These are phyloP conservation scores for Globodera ellingtonae DNA, from an alignment of 1,140 invertebrate species.

Conservation along the genomic window DNA sequence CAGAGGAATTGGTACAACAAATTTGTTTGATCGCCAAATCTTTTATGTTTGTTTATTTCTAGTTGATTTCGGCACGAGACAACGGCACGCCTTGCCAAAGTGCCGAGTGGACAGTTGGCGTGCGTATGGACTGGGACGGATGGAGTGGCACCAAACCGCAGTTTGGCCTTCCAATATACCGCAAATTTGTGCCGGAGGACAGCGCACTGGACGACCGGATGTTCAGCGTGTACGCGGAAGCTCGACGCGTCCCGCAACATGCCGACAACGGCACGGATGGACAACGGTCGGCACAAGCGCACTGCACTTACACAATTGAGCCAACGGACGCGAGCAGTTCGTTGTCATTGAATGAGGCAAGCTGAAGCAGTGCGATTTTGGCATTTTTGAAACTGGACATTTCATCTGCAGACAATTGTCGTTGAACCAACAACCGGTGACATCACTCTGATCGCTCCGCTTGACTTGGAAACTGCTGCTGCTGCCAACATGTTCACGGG, in stretches of 20 bases:
- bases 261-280: too few relatives aligned
- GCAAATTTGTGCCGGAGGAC: slow-evolving; percentile 40
- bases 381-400: background rate
- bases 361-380: slow-evolving; percentile 23
- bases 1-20: background rate
- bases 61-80: slow-evolving; percentile 26
- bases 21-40: background rate
- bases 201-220: slow-evolving; percentile 15
- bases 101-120: slow-evolving; percentile 22
- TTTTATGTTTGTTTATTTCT: background rate
- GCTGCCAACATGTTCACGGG: background rate
- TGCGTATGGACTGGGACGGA: slow-evolving; percentile 25
- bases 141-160: slow-evolving; percentile 40
- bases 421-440: slow-evolving; percentile 46
- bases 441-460: slow-evolving; percentile 17
- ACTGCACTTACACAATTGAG: slow-evolving; percentile 33
- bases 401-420: background rate
- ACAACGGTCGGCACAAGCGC: background rate
- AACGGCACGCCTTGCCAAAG: slow-evolving; percentile 30
- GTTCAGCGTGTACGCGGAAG: slow-evolving; percentile 32
- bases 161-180: slow-evolving; percentile 39
- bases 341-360: slow-evolving; percentile 21
- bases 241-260: background rate
- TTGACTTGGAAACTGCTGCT: slow-evolving; percentile 23
- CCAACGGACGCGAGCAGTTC: too few relatives aligned